These are phyloP conservation scores for Nylanderia fulva DNA, from an alignment of 1,140 invertebrate species.

Conservation along the genomic window DNA sequence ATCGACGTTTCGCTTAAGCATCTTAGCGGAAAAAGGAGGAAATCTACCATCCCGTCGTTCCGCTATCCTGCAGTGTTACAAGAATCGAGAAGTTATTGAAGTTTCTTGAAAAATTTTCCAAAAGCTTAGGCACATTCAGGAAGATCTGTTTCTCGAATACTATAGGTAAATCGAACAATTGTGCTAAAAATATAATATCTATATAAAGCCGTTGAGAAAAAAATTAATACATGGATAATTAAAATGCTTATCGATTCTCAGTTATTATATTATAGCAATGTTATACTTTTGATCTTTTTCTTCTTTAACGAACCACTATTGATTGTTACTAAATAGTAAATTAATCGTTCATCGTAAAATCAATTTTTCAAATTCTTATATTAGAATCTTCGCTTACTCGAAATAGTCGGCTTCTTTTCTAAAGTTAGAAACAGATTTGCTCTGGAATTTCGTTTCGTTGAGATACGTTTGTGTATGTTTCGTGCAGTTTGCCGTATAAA, in stretches of 20 bases:
- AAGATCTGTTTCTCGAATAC: background rate
- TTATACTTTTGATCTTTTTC: background rate
- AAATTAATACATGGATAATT: background rate
- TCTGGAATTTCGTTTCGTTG: constrained; percentile 21
- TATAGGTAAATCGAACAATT: background rate
- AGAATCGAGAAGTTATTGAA: background rate
- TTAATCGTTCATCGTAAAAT: background rate
- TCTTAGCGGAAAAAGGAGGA: constrained; percentile 13
- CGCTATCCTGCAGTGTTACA: background rate
- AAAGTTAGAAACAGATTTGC: background rate
- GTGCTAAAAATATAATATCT: background rate
- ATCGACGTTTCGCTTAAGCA: constrained; percentile 72
- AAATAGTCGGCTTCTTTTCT: background rate
- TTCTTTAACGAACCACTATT: background rate
- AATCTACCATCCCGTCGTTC: background rate
- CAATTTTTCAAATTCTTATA: background rate
- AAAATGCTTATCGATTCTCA: background rate
- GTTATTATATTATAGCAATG: background rate
- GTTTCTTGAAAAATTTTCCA: background rate
- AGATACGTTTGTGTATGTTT: constrained; percentile 19
- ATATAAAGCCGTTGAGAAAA: background rate
- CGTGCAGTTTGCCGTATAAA: constrained; percentile 34
- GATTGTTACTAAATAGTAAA: background rate
- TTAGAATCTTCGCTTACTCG: background rate
- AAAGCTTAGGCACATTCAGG: background rate